phyloP scores from a whole-genome alignment of 2,113 vertebrate genomes.

The Tapirus terrestris region DNA sequence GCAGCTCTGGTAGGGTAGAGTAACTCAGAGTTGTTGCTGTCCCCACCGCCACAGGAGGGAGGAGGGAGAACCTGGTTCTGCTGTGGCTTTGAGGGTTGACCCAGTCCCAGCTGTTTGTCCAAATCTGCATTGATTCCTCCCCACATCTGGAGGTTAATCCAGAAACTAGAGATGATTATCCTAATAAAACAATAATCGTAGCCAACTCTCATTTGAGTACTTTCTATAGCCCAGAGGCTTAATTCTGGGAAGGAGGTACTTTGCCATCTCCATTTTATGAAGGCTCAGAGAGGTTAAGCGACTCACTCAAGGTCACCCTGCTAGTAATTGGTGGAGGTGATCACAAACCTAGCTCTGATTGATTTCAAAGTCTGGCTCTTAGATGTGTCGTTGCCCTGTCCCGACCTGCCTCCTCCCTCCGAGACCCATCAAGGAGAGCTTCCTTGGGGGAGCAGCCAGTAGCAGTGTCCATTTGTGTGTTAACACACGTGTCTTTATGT shows the following conservation, averaged over 20 bases:
- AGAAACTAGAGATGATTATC: not conserved
- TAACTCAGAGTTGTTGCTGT: fast-evolving
- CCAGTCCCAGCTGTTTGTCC: not conserved
- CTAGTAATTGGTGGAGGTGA: not conserved
- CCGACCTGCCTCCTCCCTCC: not conserved
- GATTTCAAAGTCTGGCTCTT: not conserved
- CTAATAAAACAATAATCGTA: fast-evolving
- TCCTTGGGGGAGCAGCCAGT: not conserved
- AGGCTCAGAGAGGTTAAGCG: not conserved
- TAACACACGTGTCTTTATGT: not conserved
- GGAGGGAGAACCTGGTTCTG: not conserved
- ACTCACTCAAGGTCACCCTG: not conserved
- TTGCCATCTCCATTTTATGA: not conserved
- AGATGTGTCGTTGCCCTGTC: not conserved
- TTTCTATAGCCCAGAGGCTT: not conserved
- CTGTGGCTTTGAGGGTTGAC: not conserved
- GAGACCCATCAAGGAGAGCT: not conserved
- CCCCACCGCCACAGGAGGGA: fast-evolving
- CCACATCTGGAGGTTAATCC: not conserved
- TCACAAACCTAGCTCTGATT: not conserved
- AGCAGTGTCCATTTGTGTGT: not conserved
- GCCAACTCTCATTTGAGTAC: not conserved
- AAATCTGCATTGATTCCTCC: not conserved
- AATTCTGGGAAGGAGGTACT: not conserved
- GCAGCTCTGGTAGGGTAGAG: not conserved